Conservation (phyloP, 2,888 invertebrate species). For the Rapana venosa region DNA sequence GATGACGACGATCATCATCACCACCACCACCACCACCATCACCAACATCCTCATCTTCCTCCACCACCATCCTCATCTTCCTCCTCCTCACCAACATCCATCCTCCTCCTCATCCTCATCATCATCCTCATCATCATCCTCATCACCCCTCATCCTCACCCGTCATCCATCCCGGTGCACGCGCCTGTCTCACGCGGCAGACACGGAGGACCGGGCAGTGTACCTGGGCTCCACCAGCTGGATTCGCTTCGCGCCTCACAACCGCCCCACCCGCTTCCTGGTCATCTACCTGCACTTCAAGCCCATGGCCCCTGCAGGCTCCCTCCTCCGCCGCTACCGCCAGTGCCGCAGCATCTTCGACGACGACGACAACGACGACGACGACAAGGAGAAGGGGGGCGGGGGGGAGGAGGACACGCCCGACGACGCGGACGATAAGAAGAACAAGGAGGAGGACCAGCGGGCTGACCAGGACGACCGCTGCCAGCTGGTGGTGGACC, state of each 20-base stretch:
- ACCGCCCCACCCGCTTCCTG: constrained; percentile 47
- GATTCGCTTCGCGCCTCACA: constrained; percentile 44
- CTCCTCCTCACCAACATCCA: no score
- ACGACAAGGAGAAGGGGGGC: neutral
- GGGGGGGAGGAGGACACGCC: neutral
- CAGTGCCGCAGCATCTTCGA: constrained; percentile 40
- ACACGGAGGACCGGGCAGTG: constrained; percentile 50
- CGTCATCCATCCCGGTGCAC: no score
- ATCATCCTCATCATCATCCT: no score
- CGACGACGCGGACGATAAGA: neutral
- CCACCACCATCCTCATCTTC: neutral
- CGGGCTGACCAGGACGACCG: constrained; percentile 17
- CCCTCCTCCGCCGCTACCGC: constrained; percentile 49
- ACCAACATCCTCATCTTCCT: constrained; percentile 2
- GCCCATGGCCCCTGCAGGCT: constrained; percentile 44
- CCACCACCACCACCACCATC: constrained; percentile 36
- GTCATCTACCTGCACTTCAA: constrained; percentile 53
- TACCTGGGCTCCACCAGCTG: constrained; percentile 47
- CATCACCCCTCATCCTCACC: no score
- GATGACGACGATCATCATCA: constrained; percentile 29
- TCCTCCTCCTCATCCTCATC: no score
- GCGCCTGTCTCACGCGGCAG: no score
- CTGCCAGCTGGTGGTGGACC: constrained; percentile 30
- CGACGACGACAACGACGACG: constrained; percentile 21
- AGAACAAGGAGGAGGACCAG: neutral